Evolutionary conservation across 2,113 vertebrate genomes (phyloP).

Genomic region (Elaphurus davidianus): DNA sequence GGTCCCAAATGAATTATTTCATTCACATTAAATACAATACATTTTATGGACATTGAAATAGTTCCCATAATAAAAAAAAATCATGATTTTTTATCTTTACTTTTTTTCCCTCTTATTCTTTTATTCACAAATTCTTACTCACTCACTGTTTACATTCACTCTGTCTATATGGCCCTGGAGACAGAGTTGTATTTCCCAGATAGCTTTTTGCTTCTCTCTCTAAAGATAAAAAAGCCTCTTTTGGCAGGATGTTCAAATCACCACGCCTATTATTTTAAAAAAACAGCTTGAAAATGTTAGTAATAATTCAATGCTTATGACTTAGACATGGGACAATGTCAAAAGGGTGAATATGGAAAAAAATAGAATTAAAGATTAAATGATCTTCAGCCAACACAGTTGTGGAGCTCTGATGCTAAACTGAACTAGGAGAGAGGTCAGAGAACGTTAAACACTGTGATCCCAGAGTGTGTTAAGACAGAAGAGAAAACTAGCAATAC

Average conservation of each 20-base stretch:
- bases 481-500: not conserved
- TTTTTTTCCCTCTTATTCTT: not conserved
- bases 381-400: not conserved
- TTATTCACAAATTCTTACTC: not conserved
- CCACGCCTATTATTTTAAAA: not conserved
- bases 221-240: not conserved
- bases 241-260: not conserved
- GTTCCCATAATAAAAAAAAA: not conserved
- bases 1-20: not conserved
- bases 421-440: not conserved
- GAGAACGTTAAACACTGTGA: fast-evolving
- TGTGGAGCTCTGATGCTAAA: not conserved
- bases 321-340: not conserved
- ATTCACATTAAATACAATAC: not conserved
- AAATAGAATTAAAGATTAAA: not conserved
- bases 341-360: not conserved
- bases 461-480: not conserved
- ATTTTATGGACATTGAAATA: not conserved
- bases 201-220: not conserved
- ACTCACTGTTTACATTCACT: not conserved
- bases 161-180: not conserved
- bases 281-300: not conserved
- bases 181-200: not conserved
- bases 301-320: not conserved
- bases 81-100: not conserved